These are phyloP conservation scores for Rafetus swinhoei DNA, from an alignment of 2,113 vertebrate genomes.

Conservation along the genomic window DNA sequence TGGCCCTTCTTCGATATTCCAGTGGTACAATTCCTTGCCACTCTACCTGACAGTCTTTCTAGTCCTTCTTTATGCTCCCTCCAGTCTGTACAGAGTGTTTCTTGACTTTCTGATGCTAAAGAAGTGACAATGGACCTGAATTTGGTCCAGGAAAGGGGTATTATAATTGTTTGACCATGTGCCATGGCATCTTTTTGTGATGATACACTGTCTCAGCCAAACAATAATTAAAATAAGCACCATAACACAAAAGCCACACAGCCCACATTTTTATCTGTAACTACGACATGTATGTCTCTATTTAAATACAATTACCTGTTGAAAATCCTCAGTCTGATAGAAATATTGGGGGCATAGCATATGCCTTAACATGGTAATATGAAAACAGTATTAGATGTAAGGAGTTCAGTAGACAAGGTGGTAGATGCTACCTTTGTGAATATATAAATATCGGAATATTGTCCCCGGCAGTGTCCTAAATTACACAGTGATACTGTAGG, in stretches of 20 bases:
- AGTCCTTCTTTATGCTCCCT: neutral
- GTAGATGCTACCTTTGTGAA: neutral
- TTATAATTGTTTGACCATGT: neutral
- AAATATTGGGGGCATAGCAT: slow-evolving; percentile 8
- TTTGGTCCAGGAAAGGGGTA: neutral
- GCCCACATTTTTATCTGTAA: neutral
- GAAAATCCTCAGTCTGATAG: neutral
- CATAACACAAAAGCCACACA: neutral
- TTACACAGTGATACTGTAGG: rapidly evolving
- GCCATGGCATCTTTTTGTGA: neutral
- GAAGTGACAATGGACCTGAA: neutral
- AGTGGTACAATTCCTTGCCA: neutral
- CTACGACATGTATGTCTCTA: neutral
- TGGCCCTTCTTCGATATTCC: neutral
- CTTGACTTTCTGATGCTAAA: neutral
- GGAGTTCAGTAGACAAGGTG: slow-evolving; percentile 15
- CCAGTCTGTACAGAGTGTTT: neutral
- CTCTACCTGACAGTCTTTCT: neutral
- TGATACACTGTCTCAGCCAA: rapidly evolving
- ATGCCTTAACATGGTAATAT: neutral
- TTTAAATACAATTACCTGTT: neutral
- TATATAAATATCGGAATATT: neutral
- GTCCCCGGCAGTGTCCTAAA: neutral
- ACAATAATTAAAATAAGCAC: neutral
- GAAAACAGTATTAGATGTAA: neutral